These are phyloP conservation scores for Uropsilus gracilis DNA, from an alignment of 2,113 vertebrate genomes.

Conservation along the genomic window DNA sequence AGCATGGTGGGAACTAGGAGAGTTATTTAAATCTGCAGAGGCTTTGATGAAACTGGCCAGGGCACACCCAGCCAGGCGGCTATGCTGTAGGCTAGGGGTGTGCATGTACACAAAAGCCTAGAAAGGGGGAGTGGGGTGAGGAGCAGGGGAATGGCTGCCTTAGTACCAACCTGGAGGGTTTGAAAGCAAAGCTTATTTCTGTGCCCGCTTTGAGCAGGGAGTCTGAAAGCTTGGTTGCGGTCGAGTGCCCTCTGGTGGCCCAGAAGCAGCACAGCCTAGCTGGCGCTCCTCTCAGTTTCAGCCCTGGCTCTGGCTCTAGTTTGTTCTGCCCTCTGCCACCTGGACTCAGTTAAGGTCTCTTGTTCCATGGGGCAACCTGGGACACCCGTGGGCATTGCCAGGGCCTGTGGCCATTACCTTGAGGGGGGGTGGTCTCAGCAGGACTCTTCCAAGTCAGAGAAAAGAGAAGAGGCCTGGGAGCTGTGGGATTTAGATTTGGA, in stretches of 20 bases:
- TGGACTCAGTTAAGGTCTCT: not conserved
- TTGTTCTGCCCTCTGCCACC: too few relatives aligned
- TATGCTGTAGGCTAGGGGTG: not conserved
- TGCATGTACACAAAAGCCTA: too few relatives aligned
- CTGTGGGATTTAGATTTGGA: not conserved
- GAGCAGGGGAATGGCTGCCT: not conserved
- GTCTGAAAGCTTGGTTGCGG: not conserved
- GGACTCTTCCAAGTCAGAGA: not conserved
- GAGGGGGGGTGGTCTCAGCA: not conserved
- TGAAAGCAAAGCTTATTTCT: not conserved
- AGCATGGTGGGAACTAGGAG: too few relatives aligned
- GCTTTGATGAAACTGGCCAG: not conserved
- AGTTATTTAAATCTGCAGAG: not conserved
- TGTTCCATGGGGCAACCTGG: not conserved
- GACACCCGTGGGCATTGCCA: not conserved
- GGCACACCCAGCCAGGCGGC: too few relatives aligned
- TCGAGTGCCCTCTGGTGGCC: not conserved
- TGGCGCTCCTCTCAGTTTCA: too few relatives aligned
- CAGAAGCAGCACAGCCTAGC: not conserved
- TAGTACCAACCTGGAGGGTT: not conserved
- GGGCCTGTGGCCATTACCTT: not conserved
- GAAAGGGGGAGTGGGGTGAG: not conserved
- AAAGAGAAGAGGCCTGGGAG: not conserved
- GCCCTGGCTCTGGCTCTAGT: not conserved
- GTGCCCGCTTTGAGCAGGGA: fast-evolving